phyloP scores from a whole-genome alignment of 2,888 invertebrate species.

The Choristoneura rosaceana region DNA sequence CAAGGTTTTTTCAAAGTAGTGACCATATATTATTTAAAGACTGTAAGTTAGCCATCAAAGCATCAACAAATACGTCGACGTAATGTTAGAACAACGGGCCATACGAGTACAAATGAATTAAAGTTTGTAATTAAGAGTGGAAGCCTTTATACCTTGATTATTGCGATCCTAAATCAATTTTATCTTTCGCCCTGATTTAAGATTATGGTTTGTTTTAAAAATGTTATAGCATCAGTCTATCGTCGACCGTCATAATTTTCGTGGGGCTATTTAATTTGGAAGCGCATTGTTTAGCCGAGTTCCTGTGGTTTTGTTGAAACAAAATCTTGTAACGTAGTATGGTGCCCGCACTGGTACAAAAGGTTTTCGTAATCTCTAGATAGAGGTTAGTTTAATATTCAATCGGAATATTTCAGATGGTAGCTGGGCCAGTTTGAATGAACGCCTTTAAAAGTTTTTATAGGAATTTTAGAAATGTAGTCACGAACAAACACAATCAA shows the following conservation, averaged over 20 bases:
- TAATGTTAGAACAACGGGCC: neutral
- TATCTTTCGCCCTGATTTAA: neutral
- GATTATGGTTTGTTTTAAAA: constrained; percentile 4
- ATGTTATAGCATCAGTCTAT: neutral
- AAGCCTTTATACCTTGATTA: neutral
- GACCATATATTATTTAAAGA: too few relatives aligned
- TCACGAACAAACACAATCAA: too few relatives aligned
- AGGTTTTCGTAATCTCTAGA: neutral
- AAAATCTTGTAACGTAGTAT: neutral
- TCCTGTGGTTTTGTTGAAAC: neutral
- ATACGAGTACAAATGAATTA: neutral
- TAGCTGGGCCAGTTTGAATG: too few relatives aligned
- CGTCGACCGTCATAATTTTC: neutral
- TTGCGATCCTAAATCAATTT: constrained; percentile 3
- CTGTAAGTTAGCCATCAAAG: too few relatives aligned
- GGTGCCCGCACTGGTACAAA: neutral
- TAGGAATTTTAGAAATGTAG: too few relatives aligned
- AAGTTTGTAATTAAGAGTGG: neutral
- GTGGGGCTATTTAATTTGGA: neutral
- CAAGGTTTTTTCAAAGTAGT: too few relatives aligned
- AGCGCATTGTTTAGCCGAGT: neutral
- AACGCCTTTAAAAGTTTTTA: too few relatives aligned
- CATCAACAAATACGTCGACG: neutral
- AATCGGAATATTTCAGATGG: too few relatives aligned
- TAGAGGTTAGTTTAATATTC: too few relatives aligned